Conservation (phyloP, 2,888 invertebrate species). For the Tridacna gigas region DNA sequence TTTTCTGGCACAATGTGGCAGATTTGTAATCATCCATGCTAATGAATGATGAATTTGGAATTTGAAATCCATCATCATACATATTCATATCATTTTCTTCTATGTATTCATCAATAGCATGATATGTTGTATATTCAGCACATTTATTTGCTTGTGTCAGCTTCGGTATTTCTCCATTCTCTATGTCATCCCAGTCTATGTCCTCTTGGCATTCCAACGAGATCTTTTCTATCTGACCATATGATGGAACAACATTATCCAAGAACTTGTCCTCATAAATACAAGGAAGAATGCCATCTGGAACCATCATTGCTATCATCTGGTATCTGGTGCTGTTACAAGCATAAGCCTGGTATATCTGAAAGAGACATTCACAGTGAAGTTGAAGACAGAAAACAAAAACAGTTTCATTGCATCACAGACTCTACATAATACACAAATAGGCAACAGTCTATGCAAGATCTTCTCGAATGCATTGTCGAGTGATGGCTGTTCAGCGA, state of each 20-base stretch:
- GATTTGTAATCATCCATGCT: slow-evolving; percentile 15
- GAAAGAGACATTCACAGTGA: neutral
- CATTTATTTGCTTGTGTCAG: neutral
- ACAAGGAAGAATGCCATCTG: slow-evolving; percentile 13
- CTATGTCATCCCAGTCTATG: slow-evolving; percentile 59
- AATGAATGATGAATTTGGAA: neutral
- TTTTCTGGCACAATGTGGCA: slow-evolving; percentile 17
- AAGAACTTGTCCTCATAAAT: slow-evolving; percentile 34
- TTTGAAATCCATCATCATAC: slow-evolving; percentile 29
- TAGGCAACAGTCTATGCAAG: no score
- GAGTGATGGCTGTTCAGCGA: no score
- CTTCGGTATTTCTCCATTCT: neutral
- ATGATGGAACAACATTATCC: slow-evolving; percentile 30
- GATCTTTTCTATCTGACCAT: slow-evolving; percentile 22
- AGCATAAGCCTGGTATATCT: slow-evolving; percentile 43
- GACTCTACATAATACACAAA: no score
- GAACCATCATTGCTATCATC: neutral
- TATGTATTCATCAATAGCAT: neutral
- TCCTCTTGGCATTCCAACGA: slow-evolving; percentile 61
- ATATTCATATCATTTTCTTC: slow-evolving; percentile 15
- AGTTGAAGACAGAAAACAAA: no score
- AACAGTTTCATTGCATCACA: no score
- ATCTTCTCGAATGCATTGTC: no score
- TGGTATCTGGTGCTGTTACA: slow-evolving; percentile 5
- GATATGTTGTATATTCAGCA: neutral